Conservation (phyloP, 1,140 invertebrate species). For the Sinonovacula constricta region DNA sequence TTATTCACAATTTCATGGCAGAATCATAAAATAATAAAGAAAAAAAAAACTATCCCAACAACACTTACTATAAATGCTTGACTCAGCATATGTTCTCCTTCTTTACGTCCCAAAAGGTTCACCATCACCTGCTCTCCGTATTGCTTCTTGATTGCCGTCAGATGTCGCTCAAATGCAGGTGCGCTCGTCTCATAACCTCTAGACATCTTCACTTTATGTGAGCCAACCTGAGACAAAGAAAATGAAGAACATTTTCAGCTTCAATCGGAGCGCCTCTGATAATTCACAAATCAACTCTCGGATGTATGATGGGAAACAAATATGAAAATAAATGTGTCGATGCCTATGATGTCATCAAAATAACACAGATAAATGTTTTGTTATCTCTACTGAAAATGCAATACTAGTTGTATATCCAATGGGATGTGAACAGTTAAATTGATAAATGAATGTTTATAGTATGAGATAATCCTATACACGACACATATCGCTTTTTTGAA, state of each 20-base stretch:
- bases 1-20: too few relatives aligned
- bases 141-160: constrained; percentile 90
- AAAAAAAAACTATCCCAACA: too few relatives aligned
- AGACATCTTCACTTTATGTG: constrained; percentile 98
- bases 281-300: too few relatives aligned
- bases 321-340: background rate
- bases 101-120: constrained; percentile 96
- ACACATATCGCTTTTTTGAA: too few relatives aligned
- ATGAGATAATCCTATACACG: too few relatives aligned
- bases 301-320: too few relatives aligned
- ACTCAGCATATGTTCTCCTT: constrained; percentile 97
- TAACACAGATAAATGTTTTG: background rate
- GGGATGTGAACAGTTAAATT: too few relatives aligned
- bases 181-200: constrained; percentile 94
- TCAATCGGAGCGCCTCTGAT: too few relatives aligned
- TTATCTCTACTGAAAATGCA: too few relatives aligned
- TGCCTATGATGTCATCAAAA: background rate
- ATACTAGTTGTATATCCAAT: too few relatives aligned
- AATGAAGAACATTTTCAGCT: background rate
- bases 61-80: constrained; percentile 90
- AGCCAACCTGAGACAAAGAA: constrained; percentile 87
- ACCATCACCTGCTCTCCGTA: constrained; percentile 96
- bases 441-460: too few relatives aligned
- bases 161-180: constrained; percentile 94
- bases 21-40: too few relatives aligned